Evolutionary conservation across 2,113 vertebrate genomes (phyloP).

Genomic region (Atrichornis clamosus): DNA sequence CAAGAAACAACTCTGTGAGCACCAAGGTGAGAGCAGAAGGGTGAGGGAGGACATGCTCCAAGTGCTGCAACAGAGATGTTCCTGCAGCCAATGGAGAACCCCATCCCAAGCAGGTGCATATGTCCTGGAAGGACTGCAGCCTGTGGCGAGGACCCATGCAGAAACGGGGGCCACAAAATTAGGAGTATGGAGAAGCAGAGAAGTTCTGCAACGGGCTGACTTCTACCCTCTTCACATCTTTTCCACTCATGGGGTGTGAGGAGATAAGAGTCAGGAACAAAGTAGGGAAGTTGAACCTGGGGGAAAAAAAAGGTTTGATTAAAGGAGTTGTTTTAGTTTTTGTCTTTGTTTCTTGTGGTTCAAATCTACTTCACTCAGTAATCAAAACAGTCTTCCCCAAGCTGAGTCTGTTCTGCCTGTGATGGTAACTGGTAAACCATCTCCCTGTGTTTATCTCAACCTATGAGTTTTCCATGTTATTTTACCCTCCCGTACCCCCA

Average conservation of each 20-base stretch:
- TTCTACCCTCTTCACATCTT: rapidly evolving
- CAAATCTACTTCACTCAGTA: background rate
- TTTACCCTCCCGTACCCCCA: background rate
- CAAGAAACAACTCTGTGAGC: background rate
- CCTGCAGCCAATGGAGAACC: background rate
- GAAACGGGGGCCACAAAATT: background rate
- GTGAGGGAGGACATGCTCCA: background rate
- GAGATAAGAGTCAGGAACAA: background rate
- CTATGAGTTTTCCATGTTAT: background rate
- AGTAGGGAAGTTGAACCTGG: background rate
- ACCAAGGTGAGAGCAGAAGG: background rate
- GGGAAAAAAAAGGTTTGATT: background rate
- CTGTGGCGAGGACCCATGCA: rapidly evolving
- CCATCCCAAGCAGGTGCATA: background rate
- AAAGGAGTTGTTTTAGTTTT: background rate
- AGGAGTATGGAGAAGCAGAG: background rate
- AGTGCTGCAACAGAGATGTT: background rate
- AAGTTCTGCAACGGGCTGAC: background rate
- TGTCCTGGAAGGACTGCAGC: background rate
- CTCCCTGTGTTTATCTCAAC: background rate
- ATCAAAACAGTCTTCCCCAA: background rate
- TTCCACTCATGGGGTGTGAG: rapidly evolving
- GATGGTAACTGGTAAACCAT: background rate
- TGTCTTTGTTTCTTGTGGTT: background rate
- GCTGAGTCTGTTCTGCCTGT: background rate